A percentile compares a stretch with the other conserved stretches of the same genome.
Conservation (phyloP, 2,797 vertebrate species). For the Euphonia xanthogaster region DNA sequence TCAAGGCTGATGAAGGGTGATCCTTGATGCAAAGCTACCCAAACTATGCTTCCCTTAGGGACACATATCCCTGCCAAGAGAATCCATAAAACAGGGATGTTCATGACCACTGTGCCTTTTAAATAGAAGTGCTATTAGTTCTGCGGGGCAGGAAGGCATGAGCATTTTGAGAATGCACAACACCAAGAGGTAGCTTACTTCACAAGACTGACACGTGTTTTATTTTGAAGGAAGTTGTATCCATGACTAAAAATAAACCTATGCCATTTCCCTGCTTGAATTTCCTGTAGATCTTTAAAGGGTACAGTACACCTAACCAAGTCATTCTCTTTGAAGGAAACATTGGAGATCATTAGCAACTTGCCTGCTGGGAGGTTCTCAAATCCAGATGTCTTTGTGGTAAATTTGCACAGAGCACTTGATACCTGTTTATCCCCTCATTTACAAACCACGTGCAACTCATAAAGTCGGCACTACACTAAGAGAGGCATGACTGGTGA, state of each 20-base stretch:
- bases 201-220: neutral
- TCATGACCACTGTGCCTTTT: neutral
- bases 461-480: neutral
- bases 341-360: conserved; percentile 3
- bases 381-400: conserved; percentile 44
- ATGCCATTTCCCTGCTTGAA: conserved; percentile 4
- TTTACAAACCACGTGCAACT: conserved; percentile 15
- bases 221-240: conserved; percentile 34
- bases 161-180: neutral
- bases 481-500: neutral
- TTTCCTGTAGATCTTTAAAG: conserved; percentile 47
- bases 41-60: neutral
- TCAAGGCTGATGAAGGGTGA: neutral
- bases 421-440: neutral
- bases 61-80: neutral
- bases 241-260: conserved; percentile 38
- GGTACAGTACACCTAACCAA: neutral
- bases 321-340: conserved; percentile 33
- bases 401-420: neutral
- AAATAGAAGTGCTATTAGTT: neutral
- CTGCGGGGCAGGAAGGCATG: neutral
- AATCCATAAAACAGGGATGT: neutral
- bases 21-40: neutral
- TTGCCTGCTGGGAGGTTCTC: conserved; percentile 24
- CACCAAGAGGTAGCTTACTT: neutral